Evolutionary conservation across 2,888 invertebrate genomes (phyloP), one percentile per base, ranked within the genome.

Genomic region (Leucoma salicis): DNA sequence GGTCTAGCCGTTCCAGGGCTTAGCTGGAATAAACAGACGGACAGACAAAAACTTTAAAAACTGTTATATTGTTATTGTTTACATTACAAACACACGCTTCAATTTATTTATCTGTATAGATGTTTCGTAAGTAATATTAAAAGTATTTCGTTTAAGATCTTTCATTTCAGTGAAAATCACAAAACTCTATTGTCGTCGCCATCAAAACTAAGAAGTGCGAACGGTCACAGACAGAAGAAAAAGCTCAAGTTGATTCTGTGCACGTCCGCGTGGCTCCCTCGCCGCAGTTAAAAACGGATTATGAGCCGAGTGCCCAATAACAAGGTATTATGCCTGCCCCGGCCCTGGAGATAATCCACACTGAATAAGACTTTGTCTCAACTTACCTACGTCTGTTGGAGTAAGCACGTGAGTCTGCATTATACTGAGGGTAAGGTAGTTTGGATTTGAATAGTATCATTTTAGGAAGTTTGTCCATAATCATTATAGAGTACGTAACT

Each of bases 271-370:
- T 55, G 64, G 59, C 70, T 65, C 65, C 68, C 70, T 66, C 63
- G 64, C 73, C 75, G 82, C 84, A 85, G 80, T 87, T 88, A 87
- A 86, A 88, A 80, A 79, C 78, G 86, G 86, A 88, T 89, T 87
- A 87, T 80, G 84, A 79, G 79, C 66, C 63, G 77, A 79, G 80
- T 76, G 79, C 78, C 84, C 86, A 84, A 85, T 84, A 84, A 82
- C 80, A 72, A 62, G 66, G 78, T 74, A 65, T 67, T 78, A 78
- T 76, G 51, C 39, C 48, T 64, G 68, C 67, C 66, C 58, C 63
- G 42, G 43, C 49, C 51, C 57, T 58, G 60, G 59, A 65, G 73
- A 75, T 79, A 82, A 80, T 73, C 79, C 71, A 70, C 63, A 50
- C 59, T 63, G 62, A 71, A 72, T 70, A 57, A 66, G 65, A 69